Base-by-base conservation (phyloP, 2,888 invertebrate species). In the Cheilosia vernalis region DNA sequence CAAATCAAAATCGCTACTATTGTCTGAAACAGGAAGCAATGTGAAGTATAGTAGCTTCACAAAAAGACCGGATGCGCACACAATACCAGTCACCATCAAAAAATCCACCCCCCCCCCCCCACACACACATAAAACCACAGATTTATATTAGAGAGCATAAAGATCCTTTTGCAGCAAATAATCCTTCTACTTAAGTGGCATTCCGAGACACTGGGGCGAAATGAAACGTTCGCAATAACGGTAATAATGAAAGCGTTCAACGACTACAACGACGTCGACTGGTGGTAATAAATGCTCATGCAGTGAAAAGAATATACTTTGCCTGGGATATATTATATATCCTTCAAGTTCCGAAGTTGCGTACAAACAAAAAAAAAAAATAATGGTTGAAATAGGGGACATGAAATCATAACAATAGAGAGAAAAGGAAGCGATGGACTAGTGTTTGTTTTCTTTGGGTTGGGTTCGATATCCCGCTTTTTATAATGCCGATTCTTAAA, bases 101-200 rank as follows among this genome's bases (percentile, higher is more conserved):
- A 40, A 51, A 51, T 51, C 51, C 55, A 61, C 78, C 40, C 37
- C 1, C n/a, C n/a, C n/a, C 51, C 55, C 69, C 78, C 40, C 37
- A 21, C n/a, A n/a, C n/a, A 27, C 30, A 21, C 58, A 79, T 84
- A 84, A 84, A 84, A 84, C 83, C 83, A 64, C 64, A 69, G 83
- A 84, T 84, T 74, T 84, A 84, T 84, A 56, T 73, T 61, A 67
- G 67, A 83, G 58, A 73, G 56, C 30, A 69, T 79, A 79, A 84
- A 77, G 58, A 79, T 74, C 72, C 83, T 64, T 73, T 64, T 37
- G 55, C 33, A 73, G 69, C 44, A 79, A 74, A 84, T 79, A 84
- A 84, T 84, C 79, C 79, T 84, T 84, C 64, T 74, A 69, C 79
- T 84, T 84, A 84, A 84, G 83, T 84, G 83, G 79, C 83, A 84